Conservation (phyloP, 2,113 vertebrate species). For the Otis tarda region DNA sequence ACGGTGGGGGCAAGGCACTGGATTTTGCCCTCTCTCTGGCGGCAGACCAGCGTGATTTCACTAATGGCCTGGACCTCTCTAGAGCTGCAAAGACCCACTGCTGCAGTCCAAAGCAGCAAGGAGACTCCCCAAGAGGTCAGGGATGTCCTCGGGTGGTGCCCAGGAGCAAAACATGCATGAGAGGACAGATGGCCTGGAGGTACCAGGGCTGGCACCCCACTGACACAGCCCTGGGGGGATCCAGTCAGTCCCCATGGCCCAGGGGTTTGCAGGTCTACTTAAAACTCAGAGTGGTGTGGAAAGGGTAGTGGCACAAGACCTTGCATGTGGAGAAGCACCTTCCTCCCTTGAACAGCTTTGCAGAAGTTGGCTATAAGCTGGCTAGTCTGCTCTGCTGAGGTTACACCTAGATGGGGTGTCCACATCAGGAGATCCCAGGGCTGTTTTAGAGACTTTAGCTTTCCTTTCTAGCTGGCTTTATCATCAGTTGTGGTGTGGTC, state of each 20-base stretch:
- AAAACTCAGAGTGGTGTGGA: background rate
- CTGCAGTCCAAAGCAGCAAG: background rate
- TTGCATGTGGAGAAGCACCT: background rate
- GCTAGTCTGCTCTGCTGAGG: background rate
- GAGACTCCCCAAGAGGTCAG: background rate
- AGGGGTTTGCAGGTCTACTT: fast-evolving
- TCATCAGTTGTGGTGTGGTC: background rate
- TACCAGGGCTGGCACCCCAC: background rate
- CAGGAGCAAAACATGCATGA: fast-evolving
- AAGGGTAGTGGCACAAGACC: background rate
- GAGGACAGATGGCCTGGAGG: too few species aligned
- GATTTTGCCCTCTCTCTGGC: background rate
- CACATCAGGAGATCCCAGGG: background rate
- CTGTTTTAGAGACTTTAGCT: background rate
- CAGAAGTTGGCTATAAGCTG: background rate
- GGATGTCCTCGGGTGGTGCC: background rate
- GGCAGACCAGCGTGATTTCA: fast-evolving
- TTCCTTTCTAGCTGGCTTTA: background rate
- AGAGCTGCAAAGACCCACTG: background rate
- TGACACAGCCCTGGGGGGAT: background rate
- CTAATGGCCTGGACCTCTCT: background rate
- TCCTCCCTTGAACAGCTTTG: background rate
- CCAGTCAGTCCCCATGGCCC: background rate
- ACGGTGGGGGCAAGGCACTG: fast-evolving
- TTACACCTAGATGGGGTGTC: background rate